Evolutionary conservation across 2,113 vertebrate species (phyloP).

Genomic region (Solea solea): DNA sequence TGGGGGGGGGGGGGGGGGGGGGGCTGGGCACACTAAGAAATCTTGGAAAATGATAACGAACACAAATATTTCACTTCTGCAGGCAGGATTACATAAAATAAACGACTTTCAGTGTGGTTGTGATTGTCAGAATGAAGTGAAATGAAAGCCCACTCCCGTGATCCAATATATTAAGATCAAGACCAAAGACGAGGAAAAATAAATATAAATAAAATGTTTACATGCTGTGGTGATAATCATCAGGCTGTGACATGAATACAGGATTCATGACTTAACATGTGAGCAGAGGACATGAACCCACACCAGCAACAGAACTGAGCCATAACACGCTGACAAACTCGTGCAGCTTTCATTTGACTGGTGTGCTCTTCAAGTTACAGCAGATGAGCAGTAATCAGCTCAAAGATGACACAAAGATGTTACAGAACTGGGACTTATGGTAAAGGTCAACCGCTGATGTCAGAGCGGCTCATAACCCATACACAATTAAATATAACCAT

Average conservation of each 20-base stretch:
- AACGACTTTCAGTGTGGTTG: constrained; percentile 23
- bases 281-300: constrained; percentile 27
- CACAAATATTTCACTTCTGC: constrained; percentile 28
- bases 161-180: constrained; percentile 4
- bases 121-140: constrained; percentile 25
- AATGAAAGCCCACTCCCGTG: constrained; percentile 18
- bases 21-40: constrained; percentile 4
- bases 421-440: constrained; percentile 7
- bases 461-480: too few relatives aligned
- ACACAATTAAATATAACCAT: too few relatives aligned
- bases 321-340: constrained; percentile 20
- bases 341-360: constrained; percentile 12
- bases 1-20: too few relatives aligned
- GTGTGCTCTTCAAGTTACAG: constrained; percentile 1
- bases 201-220: constrained; percentile 13
- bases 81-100: constrained; percentile 26
- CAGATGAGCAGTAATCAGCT: too few relatives aligned
- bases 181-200: background rate
- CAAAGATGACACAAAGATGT: constrained; percentile 40
- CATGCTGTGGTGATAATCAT: constrained; percentile 19
- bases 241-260: constrained; percentile 21
- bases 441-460: too few relatives aligned
- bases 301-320: constrained; percentile 5
- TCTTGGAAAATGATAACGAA: background rate
- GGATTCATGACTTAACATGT: constrained; percentile 26